phyloP scores from a whole-genome alignment of 2,113 vertebrate genomes.

The Tonatia bakeri region DNA sequence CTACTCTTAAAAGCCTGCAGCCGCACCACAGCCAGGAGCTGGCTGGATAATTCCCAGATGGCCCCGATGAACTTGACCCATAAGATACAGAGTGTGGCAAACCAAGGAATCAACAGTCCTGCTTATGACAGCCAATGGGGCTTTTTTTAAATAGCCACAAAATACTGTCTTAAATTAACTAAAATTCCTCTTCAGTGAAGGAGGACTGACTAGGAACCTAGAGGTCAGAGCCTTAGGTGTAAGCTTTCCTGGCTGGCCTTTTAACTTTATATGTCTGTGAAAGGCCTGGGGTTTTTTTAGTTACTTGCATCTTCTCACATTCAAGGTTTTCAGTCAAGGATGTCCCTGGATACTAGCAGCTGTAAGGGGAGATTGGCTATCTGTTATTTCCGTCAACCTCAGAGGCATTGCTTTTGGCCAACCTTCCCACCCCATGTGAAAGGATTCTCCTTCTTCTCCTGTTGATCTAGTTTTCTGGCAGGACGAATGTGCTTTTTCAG shows the following conservation, averaged over 20 bases:
- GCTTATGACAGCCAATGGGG: background rate
- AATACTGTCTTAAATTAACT: background rate
- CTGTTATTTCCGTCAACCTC: conserved; percentile 6
- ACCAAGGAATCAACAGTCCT: background rate
- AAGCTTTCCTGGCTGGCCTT: background rate
- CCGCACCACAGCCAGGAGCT: background rate
- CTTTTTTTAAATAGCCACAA: background rate
- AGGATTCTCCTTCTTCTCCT: conserved; percentile 13
- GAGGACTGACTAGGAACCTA: background rate
- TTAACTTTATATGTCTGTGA: background rate
- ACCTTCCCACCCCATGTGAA: background rate
- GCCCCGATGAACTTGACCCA: background rate
- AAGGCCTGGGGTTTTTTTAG: background rate
- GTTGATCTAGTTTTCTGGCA: background rate
- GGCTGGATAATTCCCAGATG: background rate
- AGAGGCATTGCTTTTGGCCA: background rate
- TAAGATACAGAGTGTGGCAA: background rate
- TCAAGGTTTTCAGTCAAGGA: background rate
- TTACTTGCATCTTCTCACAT: background rate
- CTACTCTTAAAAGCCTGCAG: background rate
- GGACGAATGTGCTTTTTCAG: background rate
- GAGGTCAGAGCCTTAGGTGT: background rate
- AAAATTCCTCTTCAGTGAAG: background rate
- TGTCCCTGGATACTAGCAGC: background rate
- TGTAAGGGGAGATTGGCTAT: background rate